Percentiles rank a stretch among this genome's conserved stretches.
Conservation (phyloP, 2,888 invertebrate genomes). For the Pherbina coryleti region DNA sequence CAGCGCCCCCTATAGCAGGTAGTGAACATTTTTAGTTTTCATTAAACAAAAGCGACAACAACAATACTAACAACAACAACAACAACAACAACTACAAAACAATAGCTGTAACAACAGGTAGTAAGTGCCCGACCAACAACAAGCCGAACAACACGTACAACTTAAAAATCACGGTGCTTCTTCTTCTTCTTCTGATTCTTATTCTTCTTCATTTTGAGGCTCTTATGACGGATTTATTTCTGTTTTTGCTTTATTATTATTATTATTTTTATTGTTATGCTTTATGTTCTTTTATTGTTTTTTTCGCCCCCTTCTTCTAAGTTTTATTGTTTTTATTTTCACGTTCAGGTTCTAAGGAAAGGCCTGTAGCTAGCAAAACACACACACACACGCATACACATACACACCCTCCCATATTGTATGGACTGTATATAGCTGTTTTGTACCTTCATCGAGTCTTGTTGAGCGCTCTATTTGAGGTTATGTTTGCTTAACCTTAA, state of each 20-base stretch:
- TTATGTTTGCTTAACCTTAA: too few species aligned
- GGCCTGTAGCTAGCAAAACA: neutral
- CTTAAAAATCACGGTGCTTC: neutral
- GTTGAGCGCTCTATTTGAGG: too few species aligned
- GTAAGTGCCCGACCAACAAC: constrained; percentile 1
- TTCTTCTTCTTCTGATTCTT: neutral
- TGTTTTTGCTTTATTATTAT: neutral
- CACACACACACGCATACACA: constrained; percentile 14
- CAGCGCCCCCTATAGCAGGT: neutral
- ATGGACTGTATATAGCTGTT: too few species aligned
- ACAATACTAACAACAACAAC: too few species aligned
- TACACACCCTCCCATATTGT: constrained; percentile 30
- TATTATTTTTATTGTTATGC: constrained; percentile 11
- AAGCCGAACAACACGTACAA: neutral
- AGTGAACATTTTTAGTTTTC: neutral
- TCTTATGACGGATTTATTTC: constrained; percentile 17
- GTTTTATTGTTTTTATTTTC: neutral
- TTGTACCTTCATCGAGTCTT: too few species aligned
- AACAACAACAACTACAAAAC: neutral
- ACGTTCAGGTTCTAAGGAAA: neutral
- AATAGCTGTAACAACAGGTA: constrained; percentile 3
- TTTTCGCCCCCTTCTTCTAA: neutral
- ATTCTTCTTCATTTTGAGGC: neutral
- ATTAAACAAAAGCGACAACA: neutral
- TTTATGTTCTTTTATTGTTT: constrained; percentile 14